phyloP scores from a whole-genome alignment of 2,797 vertebrate species.

The Tapirus indicus region DNA sequence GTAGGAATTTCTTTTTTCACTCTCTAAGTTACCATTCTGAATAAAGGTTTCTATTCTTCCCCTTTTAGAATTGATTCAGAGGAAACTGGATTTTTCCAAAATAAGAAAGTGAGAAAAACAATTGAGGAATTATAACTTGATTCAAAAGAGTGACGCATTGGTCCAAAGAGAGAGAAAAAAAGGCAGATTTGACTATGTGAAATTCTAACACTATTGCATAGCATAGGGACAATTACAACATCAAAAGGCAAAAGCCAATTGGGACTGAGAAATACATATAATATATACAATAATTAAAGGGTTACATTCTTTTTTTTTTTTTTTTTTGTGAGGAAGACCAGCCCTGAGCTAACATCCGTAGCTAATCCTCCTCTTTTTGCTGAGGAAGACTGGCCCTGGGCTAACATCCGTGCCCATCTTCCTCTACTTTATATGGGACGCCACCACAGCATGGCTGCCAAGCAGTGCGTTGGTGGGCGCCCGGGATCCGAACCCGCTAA shows the following conservation, averaged over 20 bases:
- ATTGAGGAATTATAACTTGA: not conserved
- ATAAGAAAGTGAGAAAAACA: not conserved
- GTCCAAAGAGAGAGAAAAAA: not conserved
- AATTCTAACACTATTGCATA: not conserved
- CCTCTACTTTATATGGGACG: too few relatives aligned
- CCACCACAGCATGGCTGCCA: too few relatives aligned
- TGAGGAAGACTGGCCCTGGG: too few relatives aligned
- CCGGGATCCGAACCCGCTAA: too few relatives aligned
- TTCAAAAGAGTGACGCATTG: not conserved
- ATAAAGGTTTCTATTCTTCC: not conserved
- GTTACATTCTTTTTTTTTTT: not conserved
- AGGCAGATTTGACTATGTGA: not conserved
- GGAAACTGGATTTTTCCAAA: not conserved
- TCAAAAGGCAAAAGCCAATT: not conserved
- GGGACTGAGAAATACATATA: not conserved
- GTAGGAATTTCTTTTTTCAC: not conserved
- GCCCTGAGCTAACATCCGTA: too few relatives aligned
- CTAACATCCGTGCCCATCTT: too few relatives aligned
- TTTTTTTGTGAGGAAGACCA: too few relatives aligned
- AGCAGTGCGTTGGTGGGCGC: too few relatives aligned
- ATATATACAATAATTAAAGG: not conserved
- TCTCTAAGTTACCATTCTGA: not conserved
- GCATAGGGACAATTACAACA: not conserved
- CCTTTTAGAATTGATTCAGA: constrained; percentile 38
- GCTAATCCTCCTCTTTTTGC: too few relatives aligned